Base-by-base conservation (phyloP, 1,140 invertebrate genomes). In the Babylonia areolata region DNA sequence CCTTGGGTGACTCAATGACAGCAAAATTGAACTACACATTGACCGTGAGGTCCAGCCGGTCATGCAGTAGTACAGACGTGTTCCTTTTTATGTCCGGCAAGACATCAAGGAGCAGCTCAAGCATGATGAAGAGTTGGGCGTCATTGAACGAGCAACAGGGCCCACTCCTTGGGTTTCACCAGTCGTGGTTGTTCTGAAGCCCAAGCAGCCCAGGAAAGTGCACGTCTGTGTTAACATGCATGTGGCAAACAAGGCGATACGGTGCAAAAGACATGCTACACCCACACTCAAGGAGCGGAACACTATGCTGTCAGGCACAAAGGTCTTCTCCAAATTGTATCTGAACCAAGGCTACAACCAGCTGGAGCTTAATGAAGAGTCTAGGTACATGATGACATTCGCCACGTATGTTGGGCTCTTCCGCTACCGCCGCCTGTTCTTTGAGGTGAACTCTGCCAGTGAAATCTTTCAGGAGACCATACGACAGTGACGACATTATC, bases 221-320 rank as follows among this genome's bases (percentile, higher is more conserved):
- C 33, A 85, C 28, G 80, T 89, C 0, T 91, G 86, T 46, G 87
- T 90, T 20, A 88, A 91, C 82, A 91, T 90, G 89, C 58, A 86
- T 28, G 33, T 20, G 71, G 39, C 87, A 0, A 89, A 90, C 71
- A 42, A 87, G 81, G 87, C 86, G 11, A 85, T 91, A 28, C 17
- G 71, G 69, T 20, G 87, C 20, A 46, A 86, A 82, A 64, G 87
- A 58, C 89, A 91, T 64, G 64, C 84, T 5, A 83, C 54, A 9
- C 89, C 88, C 5, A 91, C 89, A 31, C 79, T 89, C 15, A 79
- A 89, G 37, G 84, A 88, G 12, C 81, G 86, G 6, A 81, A 80
- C 84, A 84, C 9, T 39, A 33, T 37, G 73, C 85, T 6, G 58
- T 39, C 5, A 83, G 80, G 85, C 31, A 54, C 88, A 20, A 87